Percentiles rank a stretch among this genome's conserved stretches.
Conservation (phyloP, 2,113 vertebrate genomes). For the Pangasianodon hypophthalmus region DNA sequence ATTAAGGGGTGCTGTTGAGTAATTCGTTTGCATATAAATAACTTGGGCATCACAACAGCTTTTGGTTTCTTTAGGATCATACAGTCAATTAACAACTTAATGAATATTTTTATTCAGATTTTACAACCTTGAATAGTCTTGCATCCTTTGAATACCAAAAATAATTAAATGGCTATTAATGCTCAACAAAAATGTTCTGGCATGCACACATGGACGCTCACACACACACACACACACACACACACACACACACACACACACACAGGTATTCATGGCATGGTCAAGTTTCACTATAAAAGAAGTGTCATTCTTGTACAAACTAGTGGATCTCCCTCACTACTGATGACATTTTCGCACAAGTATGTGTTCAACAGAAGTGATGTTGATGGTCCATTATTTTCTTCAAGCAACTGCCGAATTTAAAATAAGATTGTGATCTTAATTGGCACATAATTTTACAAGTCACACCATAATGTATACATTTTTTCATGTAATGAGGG, state of each 20-base stretch:
- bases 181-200: background rate
- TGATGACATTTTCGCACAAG: background rate
- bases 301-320: background rate
- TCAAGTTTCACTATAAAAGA: background rate
- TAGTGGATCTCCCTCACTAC: background rate
- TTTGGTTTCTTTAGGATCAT: background rate
- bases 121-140: background rate
- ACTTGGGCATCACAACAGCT: background rate
- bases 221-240: background rate
- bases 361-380: background rate
- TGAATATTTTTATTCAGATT: background rate
- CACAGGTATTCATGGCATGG: background rate
- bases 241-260: background rate
- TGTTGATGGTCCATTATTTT: background rate
- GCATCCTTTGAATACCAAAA: background rate
- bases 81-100: background rate
- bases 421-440: background rate
- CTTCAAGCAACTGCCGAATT: no score
- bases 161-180: background rate
- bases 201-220: background rate
- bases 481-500: background rate
- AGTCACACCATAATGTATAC: background rate
- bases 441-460: background rate
- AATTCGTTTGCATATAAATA: background rate
- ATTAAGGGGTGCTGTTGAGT: background rate